These are phyloP conservation scores for Coilia nasus DNA, from an alignment of 2,797 vertebrate genomes.

Conservation along the genomic window DNA sequence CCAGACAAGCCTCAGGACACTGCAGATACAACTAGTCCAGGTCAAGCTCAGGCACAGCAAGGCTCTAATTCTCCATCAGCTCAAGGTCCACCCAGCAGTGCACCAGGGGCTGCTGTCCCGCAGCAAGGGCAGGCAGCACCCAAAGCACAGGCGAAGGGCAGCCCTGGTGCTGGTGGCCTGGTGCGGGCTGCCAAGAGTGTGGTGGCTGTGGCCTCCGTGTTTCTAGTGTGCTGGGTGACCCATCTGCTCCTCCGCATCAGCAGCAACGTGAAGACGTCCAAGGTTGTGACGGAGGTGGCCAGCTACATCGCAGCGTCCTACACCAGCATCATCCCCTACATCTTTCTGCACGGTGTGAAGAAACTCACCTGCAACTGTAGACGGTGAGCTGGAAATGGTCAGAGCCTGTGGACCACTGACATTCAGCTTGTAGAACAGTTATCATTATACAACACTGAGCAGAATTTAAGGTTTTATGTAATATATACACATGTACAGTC, in stretches of 20 bases:
- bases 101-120: neutral
- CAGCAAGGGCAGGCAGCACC: neutral
- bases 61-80: neutral
- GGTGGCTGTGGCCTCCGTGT: slow-evolving; percentile 75
- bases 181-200: slow-evolving; percentile 78
- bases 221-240: slow-evolving; percentile 77
- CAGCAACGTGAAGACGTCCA: slow-evolving; percentile 64
- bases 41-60: neutral
- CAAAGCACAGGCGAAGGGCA: slow-evolving; percentile 54
- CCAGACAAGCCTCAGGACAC: neutral
- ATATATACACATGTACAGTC: too few species aligned
- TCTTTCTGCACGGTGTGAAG: slow-evolving; percentile 77
- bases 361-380: slow-evolving; percentile 69
- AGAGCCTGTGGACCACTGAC: too few species aligned
- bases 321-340: slow-evolving; percentile 78
- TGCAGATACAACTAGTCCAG: neutral
- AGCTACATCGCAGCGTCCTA: slow-evolving; percentile 75
- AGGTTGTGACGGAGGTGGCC: slow-evolving; percentile 66
- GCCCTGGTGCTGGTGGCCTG: slow-evolving; percentile 50
- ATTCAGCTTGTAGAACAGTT: too few species aligned
- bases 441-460: too few species aligned
- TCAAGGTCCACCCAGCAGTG: neutral
- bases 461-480: too few species aligned
- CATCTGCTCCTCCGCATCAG: slow-evolving; percentile 74
- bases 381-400: slow-evolving; percentile 40